Percentiles rank a stretch among this genome's conserved stretches.
phyloP scores from a whole-genome alignment of 2,113 vertebrate genomes.

The Eptesicus fuscus region DNA sequence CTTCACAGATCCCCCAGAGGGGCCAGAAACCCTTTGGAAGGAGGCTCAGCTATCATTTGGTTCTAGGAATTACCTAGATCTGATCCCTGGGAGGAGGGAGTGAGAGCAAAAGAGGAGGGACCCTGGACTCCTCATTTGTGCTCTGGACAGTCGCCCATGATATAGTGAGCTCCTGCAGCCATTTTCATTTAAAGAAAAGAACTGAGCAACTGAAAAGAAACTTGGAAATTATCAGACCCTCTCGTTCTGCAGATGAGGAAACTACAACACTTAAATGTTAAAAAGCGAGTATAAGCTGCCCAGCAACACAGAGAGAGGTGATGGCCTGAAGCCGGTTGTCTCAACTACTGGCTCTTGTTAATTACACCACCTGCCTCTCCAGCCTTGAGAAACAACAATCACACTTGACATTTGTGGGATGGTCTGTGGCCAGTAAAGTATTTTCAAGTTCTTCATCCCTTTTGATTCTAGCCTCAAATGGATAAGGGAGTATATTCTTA shows the following conservation, averaged over 20 bases:
- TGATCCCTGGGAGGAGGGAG: neutral
- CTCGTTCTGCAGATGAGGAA: constrained; percentile 1
- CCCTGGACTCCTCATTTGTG: neutral
- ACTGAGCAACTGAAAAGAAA: neutral
- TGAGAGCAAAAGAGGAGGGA: neutral
- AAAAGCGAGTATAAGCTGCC: neutral
- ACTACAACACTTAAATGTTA: neutral
- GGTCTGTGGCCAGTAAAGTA: neutral
- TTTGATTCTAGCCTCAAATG: neutral
- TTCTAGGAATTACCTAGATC: neutral
- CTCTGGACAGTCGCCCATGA: neutral
- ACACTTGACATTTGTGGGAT: neutral
- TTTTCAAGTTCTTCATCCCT: neutral
- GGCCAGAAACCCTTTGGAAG: neutral
- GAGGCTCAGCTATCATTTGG: neutral
- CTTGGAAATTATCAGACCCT: neutral
- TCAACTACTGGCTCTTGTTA: neutral
- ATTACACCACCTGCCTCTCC: neutral
- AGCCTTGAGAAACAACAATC: neutral
- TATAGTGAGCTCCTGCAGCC: neutral
- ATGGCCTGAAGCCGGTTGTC: neutral
- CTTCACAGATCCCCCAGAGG: neutral
- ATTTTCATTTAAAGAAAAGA: neutral
- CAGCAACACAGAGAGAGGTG: neutral
- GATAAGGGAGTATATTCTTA: neutral